phyloP scores from a whole-genome alignment of 2,888 invertebrate genomes.

The Sesamia inferens region DNA sequence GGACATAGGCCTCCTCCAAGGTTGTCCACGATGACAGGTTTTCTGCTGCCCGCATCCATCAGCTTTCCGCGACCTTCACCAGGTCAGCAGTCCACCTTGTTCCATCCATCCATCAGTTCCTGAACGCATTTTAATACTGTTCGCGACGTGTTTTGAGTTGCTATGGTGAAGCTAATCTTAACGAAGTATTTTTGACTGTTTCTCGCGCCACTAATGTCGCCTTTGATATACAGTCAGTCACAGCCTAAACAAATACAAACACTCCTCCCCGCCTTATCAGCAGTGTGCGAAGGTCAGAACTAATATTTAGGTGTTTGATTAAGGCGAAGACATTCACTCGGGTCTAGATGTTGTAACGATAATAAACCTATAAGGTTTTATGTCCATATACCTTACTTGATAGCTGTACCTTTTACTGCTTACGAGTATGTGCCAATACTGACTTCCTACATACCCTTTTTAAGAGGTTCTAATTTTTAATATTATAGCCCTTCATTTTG shows the following conservation, averaged over 20 bases:
- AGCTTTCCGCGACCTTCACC: too few relatives aligned
- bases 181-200: not conserved
- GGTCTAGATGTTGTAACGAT: conserved; percentile 4
- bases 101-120: too few relatives aligned
- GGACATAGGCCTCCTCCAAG: too few relatives aligned
- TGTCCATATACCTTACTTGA: conserved; percentile 3
- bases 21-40: too few relatives aligned
- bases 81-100: too few relatives aligned
- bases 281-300: conserved; percentile 1
- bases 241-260: conserved; percentile 3
- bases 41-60: too few relatives aligned
- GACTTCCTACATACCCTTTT: not conserved
- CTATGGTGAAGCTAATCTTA: too few relatives aligned
- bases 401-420: not conserved
- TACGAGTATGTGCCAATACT: not conserved
- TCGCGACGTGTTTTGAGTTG: too few relatives aligned
- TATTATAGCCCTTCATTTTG: not conserved
- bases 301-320: conserved; percentile 16
- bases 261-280: conserved; percentile 5
- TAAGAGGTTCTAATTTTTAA: not conserved
- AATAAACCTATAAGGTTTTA: conserved; percentile 23
- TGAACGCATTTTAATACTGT: too few relatives aligned
- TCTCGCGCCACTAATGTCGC: too few relatives aligned
- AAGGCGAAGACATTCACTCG: conserved; percentile 18
- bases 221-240: not conserved